Evolutionary conservation across 2,888 invertebrate genomes (phyloP), one percentile per base, ranked within the genome.

Genomic region (Biston stratarius): DNA sequence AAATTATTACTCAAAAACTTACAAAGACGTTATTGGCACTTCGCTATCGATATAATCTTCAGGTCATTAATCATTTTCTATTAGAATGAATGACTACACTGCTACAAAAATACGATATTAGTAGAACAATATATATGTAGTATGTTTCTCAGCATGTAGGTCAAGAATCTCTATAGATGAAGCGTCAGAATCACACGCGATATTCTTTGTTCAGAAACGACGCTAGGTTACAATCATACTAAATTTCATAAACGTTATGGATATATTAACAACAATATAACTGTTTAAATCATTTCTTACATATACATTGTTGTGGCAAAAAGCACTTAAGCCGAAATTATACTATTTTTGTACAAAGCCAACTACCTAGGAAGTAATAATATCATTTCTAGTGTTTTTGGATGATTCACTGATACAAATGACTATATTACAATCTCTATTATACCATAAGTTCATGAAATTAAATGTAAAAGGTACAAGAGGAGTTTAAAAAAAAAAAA

Each of bases 131-230:
- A 83, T 82, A 82, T 77, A 73, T 24, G 24, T 24, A 24, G 24
- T 24, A 24, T 56, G 51, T 73, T 77, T 77, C 71, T 80, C 75
- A 73, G 74, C 83, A 85, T 83, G 81, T 87, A 75, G 88, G 89
- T 88, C 89, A 89, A 88, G 86, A 86, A 89, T 87, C 90, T 85
- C 82, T 69, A 69, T 73, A 74, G 69, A 67, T 72, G 74, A 75
- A 81, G 81, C 83, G 83, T 79, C 79, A 73, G 73, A 33, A 77
- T 75, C 76, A 74, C 79, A 83, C 80, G 82, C 80, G 73, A 80
- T 76, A 75, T 75, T 79, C 78, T 82, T 83, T 79, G 77, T 59
- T 49, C 49, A 53, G 38, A 40, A 15, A 52, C 77, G 49, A 55
- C 66, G n/a, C 51, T 70, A 66, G 68, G 66, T 63, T 74, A 74